Percentiles rank a stretch among this genome's conserved stretches.
Conservation (phyloP, 2,113 vertebrate genomes). For the Poeciliopsis retropinna region DNA sequence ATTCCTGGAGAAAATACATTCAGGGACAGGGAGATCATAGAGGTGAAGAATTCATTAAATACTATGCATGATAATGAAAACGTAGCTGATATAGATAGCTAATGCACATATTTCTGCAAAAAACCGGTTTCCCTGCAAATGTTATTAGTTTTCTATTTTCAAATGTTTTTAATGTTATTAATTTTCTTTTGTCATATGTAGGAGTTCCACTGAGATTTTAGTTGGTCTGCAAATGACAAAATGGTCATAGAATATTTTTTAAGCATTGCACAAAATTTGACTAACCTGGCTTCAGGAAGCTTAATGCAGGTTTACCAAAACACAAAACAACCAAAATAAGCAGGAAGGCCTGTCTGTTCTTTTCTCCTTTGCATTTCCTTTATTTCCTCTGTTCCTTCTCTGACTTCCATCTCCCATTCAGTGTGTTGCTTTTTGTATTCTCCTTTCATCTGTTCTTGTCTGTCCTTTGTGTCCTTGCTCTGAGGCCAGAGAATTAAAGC, state of each 20-base stretch:
- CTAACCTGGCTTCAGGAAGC: not conserved
- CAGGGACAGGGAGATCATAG: no score
- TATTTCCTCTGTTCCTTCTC: conserved; percentile 14
- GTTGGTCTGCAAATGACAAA: not conserved
- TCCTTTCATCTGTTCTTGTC: conserved; percentile 32
- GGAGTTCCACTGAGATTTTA: not conserved
- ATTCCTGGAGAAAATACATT: no score
- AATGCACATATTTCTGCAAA: no score
- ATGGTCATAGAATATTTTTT: not conserved
- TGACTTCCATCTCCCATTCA: conserved; percentile 21
- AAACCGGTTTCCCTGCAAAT: no score
- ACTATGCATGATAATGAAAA: no score
- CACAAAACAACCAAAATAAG: not conserved
- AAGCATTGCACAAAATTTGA: conserved; percentile 4
- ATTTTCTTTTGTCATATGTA: no score
- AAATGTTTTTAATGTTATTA: no score
- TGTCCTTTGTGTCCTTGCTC: conserved; percentile 65
- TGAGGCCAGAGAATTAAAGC: conserved; percentile 52
- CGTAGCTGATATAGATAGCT: no score
- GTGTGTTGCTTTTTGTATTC: conserved; percentile 28
- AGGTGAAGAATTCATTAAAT: no score
- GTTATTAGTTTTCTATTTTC: no score
- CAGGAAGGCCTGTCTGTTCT: not conserved
- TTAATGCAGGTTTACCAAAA: not conserved
- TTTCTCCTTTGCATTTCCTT: conserved; percentile 10